Evolutionary conservation across 2,113 vertebrate species (phyloP).

Genomic region (Gambusia affinis): DNA sequence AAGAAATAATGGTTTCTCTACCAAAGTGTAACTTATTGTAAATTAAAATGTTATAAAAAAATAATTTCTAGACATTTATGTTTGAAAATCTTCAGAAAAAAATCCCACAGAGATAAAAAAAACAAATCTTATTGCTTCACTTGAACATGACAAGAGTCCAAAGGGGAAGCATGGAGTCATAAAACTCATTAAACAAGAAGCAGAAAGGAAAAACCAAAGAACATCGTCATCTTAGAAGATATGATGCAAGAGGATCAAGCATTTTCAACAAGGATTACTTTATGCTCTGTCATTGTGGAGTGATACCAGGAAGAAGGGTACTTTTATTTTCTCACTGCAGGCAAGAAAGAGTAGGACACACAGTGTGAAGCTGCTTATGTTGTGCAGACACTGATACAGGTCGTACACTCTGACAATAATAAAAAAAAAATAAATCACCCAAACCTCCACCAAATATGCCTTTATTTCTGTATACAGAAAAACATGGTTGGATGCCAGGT

Average conservation of each 20-base stretch:
- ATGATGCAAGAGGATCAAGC: slow-evolving; percentile 42
- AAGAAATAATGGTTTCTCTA: slow-evolving; percentile 25
- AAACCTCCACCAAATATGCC: slow-evolving; percentile 38
- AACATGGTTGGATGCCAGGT: slow-evolving; percentile 43
- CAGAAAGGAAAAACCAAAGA: slow-evolving; percentile 34
- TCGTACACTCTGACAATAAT: slow-evolving; percentile 35
- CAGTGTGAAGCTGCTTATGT: slow-evolving; percentile 32
- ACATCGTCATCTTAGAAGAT: slow-evolving; percentile 50
- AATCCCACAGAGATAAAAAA: slow-evolving; percentile 40
- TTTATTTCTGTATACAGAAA: slow-evolving; percentile 28
- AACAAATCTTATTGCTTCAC: slow-evolving; percentile 71
- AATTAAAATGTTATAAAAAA: slow-evolving; percentile 46
- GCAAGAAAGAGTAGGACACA: slow-evolving; percentile 29
- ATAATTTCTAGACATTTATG: slow-evolving; percentile 58
- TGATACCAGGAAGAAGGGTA: slow-evolving; percentile 42
- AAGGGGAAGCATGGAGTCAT: slow-evolving; percentile 60
- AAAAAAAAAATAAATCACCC: slow-evolving; percentile 44
- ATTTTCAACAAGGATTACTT: slow-evolving; percentile 52
- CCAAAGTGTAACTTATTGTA: slow-evolving; percentile 30
- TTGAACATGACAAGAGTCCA: slow-evolving; percentile 62
- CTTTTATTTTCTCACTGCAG: slow-evolving; percentile 57
- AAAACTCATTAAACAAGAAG: slow-evolving; percentile 55
- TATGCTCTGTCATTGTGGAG: slow-evolving; percentile 53
- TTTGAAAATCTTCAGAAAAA: slow-evolving; percentile 52
- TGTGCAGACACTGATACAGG: slow-evolving; percentile 56